A percentile compares a stretch with the other conserved stretches of the same genome.
Conservation (phyloP, 2,888 invertebrate genomes). For the Orthosia cruda region DNA sequence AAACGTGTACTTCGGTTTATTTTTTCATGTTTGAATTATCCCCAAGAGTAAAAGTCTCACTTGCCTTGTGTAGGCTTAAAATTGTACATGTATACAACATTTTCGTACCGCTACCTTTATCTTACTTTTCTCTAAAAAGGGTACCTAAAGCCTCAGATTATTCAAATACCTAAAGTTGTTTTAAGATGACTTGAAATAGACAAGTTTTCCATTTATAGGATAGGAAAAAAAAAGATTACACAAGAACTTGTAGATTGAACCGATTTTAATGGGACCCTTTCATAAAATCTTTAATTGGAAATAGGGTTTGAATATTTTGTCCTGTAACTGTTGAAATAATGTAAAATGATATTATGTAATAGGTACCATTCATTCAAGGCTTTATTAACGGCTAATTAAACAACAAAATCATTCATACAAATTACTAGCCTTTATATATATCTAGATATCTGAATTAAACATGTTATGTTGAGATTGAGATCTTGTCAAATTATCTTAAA, state of each 20-base stretch:
- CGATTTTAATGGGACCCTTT: neutral
- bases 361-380: neutral
- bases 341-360: neutral
- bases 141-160: constrained; percentile 31
- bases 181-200: constrained; percentile 22
- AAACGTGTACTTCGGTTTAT: neutral
- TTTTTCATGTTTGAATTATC: constrained; percentile 22
- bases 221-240: constrained; percentile 6
- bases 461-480: no score
- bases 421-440: no score
- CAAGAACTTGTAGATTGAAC: neutral
- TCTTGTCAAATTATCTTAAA: no score
- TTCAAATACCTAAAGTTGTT: constrained; percentile 40
- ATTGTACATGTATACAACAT: constrained; percentile 16
- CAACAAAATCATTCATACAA: no score
- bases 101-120: constrained; percentile 5
- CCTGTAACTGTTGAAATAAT: no score
- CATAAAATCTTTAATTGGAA: constrained; percentile 2
- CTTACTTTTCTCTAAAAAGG: constrained; percentile 19
- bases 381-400: no score
- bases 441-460: no score
- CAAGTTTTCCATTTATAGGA: constrained; percentile 24
- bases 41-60: constrained; percentile 8
- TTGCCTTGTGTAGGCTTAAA: constrained; percentile 7
- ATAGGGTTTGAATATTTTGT: no score